Percentiles rank a stretch among this genome's conserved stretches.
These are phyloP conservation scores for Drosophila meridiana DNA, from an alignment of 2,888 invertebrate genomes.

Conservation along the genomic window DNA sequence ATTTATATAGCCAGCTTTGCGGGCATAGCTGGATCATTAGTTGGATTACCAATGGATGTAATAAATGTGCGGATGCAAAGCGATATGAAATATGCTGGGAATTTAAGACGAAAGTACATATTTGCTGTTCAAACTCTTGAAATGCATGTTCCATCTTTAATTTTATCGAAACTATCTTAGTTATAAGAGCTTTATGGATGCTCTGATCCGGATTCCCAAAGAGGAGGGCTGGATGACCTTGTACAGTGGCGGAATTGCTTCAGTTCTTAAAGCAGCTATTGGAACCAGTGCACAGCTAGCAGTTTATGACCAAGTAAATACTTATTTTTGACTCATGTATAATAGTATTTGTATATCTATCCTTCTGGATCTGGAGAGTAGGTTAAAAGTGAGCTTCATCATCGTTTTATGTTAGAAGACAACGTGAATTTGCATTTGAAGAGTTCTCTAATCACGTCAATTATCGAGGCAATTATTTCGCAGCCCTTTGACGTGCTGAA, in stretches of 20 bases:
- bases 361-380: neutral
- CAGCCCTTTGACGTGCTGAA: constrained; percentile 59
- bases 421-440: constrained; percentile 37
- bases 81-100: constrained; percentile 40
- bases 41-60: constrained; percentile 53
- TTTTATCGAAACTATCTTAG: constrained; percentile 20
- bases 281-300: constrained; percentile 54
- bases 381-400: constrained; percentile 36
- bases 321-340: neutral
- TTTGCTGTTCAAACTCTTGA: neutral
- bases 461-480: constrained; percentile 40
- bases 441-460: constrained; percentile 42
- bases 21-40: constrained; percentile 32
- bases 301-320: constrained; percentile 51
- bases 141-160: neutral
- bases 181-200: constrained; percentile 44
- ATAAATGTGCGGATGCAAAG: constrained; percentile 61
- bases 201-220: constrained; percentile 36
- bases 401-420: constrained; percentile 28
- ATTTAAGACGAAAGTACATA: constrained; percentile 42
- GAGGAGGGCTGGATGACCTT: constrained; percentile 51
- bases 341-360: neutral
- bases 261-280: constrained; percentile 43
- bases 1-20: constrained; percentile 42
- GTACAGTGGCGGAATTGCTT: constrained; percentile 42